Evolutionary conservation across 2,888 invertebrate genomes (phyloP).

Genomic region (Isoperla grammatica): DNA sequence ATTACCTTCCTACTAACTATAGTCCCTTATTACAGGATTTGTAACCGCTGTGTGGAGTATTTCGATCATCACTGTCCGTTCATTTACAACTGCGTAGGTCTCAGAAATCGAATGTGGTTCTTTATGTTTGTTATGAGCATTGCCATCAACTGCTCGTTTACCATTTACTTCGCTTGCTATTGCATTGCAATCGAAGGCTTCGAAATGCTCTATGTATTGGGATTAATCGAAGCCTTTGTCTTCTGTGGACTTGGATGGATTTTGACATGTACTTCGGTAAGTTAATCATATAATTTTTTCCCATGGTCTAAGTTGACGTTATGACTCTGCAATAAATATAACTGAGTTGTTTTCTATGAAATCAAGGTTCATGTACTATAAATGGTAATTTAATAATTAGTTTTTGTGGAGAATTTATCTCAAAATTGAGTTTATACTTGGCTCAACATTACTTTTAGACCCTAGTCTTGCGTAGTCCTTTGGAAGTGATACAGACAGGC

Average conservation of each 20-base stretch:
- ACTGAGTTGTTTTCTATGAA: no score
- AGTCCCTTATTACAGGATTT: constrained; percentile 52
- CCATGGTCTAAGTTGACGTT: no score
- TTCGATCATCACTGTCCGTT: constrained; percentile 96
- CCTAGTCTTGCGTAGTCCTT: no score
- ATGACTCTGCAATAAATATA: no score
- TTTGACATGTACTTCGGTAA: constrained; percentile 80
- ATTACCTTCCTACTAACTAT: no score
- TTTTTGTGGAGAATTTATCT: no score
- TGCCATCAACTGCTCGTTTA: constrained; percentile 80
- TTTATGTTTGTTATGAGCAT: constrained; percentile 83
- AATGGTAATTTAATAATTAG: no score
- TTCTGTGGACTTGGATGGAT: constrained; percentile 86
- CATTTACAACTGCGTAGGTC: constrained; percentile 90
- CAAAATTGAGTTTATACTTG: no score
- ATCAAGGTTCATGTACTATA: no score
- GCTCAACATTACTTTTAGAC: no score
- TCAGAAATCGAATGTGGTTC: constrained; percentile 90
- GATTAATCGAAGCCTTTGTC: constrained; percentile 72
- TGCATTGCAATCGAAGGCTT: constrained; percentile 80
- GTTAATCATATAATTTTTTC: constrained; percentile 36
- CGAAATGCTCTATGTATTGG: constrained; percentile 77
- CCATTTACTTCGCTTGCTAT: constrained; percentile 82
- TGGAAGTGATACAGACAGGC: no score
- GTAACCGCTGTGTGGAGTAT: constrained; percentile 74